Conservation (phyloP, 2,113 vertebrate genomes). For the Mola mola region DNA sequence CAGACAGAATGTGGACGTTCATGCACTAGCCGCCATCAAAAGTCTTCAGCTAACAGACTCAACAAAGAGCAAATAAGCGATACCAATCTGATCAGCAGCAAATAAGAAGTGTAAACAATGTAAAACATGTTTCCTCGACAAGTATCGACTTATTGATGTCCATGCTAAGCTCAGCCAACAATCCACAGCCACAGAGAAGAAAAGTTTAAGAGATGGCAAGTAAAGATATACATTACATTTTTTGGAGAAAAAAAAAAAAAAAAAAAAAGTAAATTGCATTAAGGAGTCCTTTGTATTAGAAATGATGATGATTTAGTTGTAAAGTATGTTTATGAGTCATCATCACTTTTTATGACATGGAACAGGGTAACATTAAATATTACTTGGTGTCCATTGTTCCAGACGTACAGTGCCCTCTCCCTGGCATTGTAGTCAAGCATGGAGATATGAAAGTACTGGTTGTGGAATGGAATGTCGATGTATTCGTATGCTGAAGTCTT, state of each 20-base stretch:
- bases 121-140: conserved; percentile 1
- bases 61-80: conserved; percentile 61
- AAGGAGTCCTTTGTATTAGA: conserved; percentile 44
- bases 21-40: conserved; percentile 72
- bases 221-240: conserved; percentile 36
- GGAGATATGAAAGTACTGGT: conserved; percentile 99
- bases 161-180: conserved; percentile 52
- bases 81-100: conserved; percentile 65
- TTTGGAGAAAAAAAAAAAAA: no score
- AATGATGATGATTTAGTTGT: conserved; percentile 56
- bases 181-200: conserved; percentile 47
- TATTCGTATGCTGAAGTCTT: conserved; percentile 97
- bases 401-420: conserved; percentile 95
- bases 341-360: conserved; percentile 97
- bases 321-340: conserved; percentile 85
- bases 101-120: conserved; percentile 39
- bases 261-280: no score
- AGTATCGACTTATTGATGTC: conserved; percentile 32
- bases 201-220: conserved; percentile 56
- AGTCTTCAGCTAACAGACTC: conserved; percentile 50
- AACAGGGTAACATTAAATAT: conserved; percentile 98
- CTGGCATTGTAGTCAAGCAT: conserved; percentile 98
- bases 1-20: conserved; percentile 69
- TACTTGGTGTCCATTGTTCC: conserved; percentile 99
- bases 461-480: conserved; percentile 98